These are phyloP conservation scores for Zosterops borbonicus DNA, from an alignment of 2,113 vertebrate species.

Conservation along the genomic window DNA sequence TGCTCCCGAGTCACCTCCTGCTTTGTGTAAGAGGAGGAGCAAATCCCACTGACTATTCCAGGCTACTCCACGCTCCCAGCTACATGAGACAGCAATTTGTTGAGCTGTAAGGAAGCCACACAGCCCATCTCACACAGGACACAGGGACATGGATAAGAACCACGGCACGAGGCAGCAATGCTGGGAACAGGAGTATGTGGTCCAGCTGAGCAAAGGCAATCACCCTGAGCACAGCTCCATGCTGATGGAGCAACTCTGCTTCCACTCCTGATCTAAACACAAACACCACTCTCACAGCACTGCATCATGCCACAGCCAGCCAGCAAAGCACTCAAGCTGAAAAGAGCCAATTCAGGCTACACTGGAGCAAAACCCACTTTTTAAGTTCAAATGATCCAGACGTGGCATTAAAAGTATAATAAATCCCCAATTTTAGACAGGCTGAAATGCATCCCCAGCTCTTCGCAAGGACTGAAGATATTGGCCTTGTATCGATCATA, in stretches of 20 bases:
- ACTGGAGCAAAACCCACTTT: neutral
- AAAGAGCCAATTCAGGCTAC: neutral
- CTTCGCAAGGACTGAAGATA: neutral
- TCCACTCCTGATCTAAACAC: neutral
- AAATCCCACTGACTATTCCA: neutral
- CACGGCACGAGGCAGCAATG: neutral
- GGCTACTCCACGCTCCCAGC: neutral
- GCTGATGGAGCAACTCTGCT: neutral
- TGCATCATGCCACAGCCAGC: neutral
- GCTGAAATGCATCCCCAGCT: neutral
- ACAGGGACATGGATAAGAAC: fast-evolving
- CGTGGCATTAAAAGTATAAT: fast-evolving
- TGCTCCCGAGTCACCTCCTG: neutral
- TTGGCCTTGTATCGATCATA: neutral
- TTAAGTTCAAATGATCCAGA: neutral
- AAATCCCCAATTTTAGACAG: neutral
- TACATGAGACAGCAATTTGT: fast-evolving
- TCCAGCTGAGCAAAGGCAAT: neutral
- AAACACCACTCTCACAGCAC: neutral
- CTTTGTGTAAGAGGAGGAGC: neutral
- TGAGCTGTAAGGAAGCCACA: neutral
- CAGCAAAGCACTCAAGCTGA: neutral
- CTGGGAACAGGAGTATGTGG: neutral
- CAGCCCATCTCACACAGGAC: neutral
- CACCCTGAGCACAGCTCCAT: neutral